phyloP scores from a whole-genome alignment of 2,797 vertebrate species.

The Trematomus bernacchii region DNA sequence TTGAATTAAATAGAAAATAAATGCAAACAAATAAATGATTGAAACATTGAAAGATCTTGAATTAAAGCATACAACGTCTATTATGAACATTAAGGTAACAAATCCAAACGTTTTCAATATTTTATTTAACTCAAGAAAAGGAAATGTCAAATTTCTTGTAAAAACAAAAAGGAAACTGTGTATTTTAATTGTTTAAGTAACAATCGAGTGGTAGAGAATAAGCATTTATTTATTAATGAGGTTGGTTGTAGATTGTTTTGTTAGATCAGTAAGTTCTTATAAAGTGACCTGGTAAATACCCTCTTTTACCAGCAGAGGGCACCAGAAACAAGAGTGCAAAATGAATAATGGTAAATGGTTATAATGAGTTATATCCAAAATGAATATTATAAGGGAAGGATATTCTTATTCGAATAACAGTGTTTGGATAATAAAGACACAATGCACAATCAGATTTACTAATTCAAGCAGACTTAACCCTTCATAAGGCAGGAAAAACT shows the following conservation, averaged over 20 bases:
- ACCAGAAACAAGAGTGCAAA: background rate
- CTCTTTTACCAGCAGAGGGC: background rate
- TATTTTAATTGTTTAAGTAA: background rate
- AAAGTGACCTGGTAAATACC: background rate
- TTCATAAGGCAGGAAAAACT: background rate
- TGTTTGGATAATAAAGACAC: background rate
- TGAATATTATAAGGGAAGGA: no score
- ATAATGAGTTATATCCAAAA: background rate
- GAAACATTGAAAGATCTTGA: background rate
- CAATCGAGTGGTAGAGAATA: background rate
- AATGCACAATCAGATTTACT: background rate
- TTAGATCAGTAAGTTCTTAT: background rate
- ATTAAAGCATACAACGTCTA: background rate
- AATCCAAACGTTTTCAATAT: background rate
- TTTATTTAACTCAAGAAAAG: background rate
- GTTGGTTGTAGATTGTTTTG: background rate
- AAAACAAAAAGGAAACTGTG: background rate
- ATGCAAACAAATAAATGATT: background rate
- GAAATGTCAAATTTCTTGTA: background rate
- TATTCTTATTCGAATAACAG: no score
- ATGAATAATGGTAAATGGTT: background rate
- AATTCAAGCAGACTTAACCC: background rate
- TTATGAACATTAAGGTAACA: background rate
- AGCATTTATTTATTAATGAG: background rate
- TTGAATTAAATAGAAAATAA: background rate